These are phyloP conservation scores for Lepus americanus DNA, from an alignment of 2,113 vertebrate genomes.

Conservation along the genomic window DNA sequence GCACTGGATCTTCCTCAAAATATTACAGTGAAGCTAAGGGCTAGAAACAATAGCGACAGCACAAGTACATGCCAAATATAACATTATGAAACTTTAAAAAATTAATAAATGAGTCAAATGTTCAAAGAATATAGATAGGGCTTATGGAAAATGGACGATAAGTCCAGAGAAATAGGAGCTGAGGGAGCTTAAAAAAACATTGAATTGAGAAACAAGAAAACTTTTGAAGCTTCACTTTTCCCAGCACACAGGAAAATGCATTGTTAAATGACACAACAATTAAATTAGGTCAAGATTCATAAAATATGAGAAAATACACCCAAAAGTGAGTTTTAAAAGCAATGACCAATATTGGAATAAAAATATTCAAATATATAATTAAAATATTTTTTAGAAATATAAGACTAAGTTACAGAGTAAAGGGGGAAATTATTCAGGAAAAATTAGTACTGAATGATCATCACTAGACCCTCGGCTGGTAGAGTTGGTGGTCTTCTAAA, in stretches of 20 bases:
- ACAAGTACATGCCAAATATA: not conserved
- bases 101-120: not conserved
- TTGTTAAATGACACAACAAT: not conserved
- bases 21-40: not conserved
- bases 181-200: not conserved
- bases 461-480: not conserved
- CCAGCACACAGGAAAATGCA: not conserved
- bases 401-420: not conserved
- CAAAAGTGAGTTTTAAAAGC: not conserved
- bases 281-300: not conserved
- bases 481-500: not conserved
- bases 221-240: not conserved
- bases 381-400: conserved; percentile 36
- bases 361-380: conserved; percentile 3
- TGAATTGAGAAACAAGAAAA: not conserved
- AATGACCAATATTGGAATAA: not conserved
- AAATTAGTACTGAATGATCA: not conserved
- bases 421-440: not conserved
- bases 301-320: not conserved
- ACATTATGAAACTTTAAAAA: not conserved
- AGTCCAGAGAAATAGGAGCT: not conserved
- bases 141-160: not conserved
- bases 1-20: not conserved
- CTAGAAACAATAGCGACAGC: not conserved
- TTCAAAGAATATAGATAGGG: not conserved